Percentiles rank a stretch among this genome's conserved stretches.
Conservation (phyloP, 2,113 vertebrate species). For the Marmota flaviventris region DNA sequence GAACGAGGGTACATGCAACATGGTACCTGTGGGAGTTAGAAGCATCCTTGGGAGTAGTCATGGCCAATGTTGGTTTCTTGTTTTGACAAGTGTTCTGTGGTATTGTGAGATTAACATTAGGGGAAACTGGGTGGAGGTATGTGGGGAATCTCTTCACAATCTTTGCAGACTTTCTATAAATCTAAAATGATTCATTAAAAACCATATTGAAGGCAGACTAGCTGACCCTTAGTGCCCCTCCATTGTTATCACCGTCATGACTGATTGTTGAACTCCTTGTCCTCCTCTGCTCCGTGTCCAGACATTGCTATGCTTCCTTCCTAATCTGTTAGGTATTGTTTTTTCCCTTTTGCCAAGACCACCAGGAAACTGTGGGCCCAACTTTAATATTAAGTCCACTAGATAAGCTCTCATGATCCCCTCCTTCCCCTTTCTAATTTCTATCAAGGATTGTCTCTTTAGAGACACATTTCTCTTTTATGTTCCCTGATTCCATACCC, state of each 20-base stretch:
- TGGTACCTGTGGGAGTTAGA: not conserved
- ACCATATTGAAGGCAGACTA: not conserved
- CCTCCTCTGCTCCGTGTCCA: fast-evolving
- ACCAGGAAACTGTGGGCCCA: not conserved
- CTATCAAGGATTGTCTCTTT: not conserved
- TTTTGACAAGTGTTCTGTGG: not conserved
- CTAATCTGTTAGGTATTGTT: not conserved
- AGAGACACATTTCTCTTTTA: not conserved
- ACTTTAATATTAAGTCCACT: not conserved
- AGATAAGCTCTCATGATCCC: not conserved
- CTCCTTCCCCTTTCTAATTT: not conserved
- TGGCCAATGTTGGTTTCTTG: not conserved
- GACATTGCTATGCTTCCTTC: not conserved
- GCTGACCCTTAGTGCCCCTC: no score
- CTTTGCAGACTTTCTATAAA: not conserved
- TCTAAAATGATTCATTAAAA: not conserved
- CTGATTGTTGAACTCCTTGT: not conserved
- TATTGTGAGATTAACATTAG: not conserved
- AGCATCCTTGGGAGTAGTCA: not conserved
- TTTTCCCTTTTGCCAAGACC: not conserved
- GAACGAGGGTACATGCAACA: fast-evolving
- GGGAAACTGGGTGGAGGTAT: not conserved
- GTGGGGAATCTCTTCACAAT: not conserved
- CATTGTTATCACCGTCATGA: fast-evolving
- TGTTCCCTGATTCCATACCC: not conserved